Base-by-base conservation (phyloP, 1,140 invertebrate genomes). In the Trichoplusia ni region DNA sequence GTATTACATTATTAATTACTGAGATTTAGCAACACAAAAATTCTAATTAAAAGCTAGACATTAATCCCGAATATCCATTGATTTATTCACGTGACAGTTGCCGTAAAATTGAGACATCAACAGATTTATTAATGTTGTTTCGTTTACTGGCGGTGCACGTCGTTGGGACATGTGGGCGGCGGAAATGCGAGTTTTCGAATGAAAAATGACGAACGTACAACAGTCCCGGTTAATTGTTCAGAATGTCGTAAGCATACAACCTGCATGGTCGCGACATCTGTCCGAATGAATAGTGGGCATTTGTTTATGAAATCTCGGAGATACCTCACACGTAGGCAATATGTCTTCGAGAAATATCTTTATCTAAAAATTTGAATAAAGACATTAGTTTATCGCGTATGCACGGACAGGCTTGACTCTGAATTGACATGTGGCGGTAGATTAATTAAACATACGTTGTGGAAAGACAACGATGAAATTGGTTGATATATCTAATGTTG, bases 151-250 rank as follows among this genome's bases (percentile, higher is more conserved):
- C n/a, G n/a, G n/a, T n/a, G n/a, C n/a, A n/a, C n/a, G n/a, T 29
- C 35, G 21, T 18, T 31, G 11, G 4, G 38, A n/a, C n/a, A n/a
- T 44, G 54, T 58, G 37, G 54, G 37, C 25, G 13, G 23, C 33
- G 19, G 19, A 54, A 27, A 54, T 13, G 21, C 11, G 9, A 42
- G 14, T 18, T 59, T 47, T 49, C 19, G 23, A 65, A 59, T 64
- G 67, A 69, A 67, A 61, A 69, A 73, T 69, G 59, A 64, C 59
- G 63, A 31, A 44, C 44, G 51, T 9, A 9, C 40, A 11, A 58
- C 9, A 27, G 19, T 13, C 11, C 18, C 13, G 31, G 23, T 64
- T 64, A 64, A 64, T 53, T 64, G 40, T 46, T 31, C 14, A 21
- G 16, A 49, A 21, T 64, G 29, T 46, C 25, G 23, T 14, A 54